Evolutionary conservation across 2,888 invertebrate species (phyloP), one percentile per base, ranked within the genome.

Genomic region (Hirtodrosophila confusa): DNA sequence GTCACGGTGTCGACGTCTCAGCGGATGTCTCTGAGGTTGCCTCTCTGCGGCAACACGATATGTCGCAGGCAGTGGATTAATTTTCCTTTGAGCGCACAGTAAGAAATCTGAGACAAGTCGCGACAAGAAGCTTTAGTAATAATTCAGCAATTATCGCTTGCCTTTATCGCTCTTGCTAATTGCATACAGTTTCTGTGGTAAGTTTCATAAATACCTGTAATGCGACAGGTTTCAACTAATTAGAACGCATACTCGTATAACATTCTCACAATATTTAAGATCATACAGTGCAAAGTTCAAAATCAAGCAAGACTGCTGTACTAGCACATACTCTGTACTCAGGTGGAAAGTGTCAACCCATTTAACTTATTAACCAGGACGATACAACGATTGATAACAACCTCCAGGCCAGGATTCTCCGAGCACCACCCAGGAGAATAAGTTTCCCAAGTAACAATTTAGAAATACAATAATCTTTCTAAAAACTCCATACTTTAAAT

Each of bases 141-240:
- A 75, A 75, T 69, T 75, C 61, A 24, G 63, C 55, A 70, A 70
- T 70, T 70, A 70, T 75, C 76, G 53, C 75, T 70, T 45, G 50
- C 40, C 51, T 67, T 68, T 56, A 50, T n/a, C n/a, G n/a, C 50
- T 24, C 73, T 47, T 66, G 1, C 31, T 51, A 67, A 50, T 17
- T 17, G 17, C 57, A 36, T 47, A 41, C 36, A 56, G 45, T 55
- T 56, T 24, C 37, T 41, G 35, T 47, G 45, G 43, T 43, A 35
- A 31, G 44, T 33, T 41, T 50, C 23, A 4, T 4, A 51, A 27
- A 27, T 33, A 33, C 37, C 37, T 37, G 33, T 17, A 27, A 23
- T 12, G 17, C 50, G 12, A 39, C 17, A 29, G 31, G 5, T 9
- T 31, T 7, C 7, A 37, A 11, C 53, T 41, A 12, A 48, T 24